phyloP scores from a whole-genome alignment of 2,797 vertebrate genomes.

The Iguana delicatissima region DNA sequence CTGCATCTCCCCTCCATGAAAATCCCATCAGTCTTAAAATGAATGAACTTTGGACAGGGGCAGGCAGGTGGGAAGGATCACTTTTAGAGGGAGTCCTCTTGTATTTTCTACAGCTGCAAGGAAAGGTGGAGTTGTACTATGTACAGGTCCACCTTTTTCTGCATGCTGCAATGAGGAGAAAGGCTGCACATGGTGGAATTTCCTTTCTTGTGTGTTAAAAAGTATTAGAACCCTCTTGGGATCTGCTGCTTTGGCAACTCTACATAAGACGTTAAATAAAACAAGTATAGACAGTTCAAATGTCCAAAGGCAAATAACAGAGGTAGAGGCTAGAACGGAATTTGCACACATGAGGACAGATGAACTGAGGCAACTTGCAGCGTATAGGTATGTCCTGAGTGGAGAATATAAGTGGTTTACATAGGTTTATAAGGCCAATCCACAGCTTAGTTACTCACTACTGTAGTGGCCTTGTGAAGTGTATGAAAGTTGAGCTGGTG shows the following conservation, averaged over 20 bases:
- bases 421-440: neutral
- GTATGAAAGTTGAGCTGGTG: neutral
- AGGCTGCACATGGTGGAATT: neutral
- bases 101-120: neutral
- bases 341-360: too few species aligned
- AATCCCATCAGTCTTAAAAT: neutral
- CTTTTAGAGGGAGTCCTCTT: neutral
- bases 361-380: neutral
- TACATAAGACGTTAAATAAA: neutral
- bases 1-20: neutral
- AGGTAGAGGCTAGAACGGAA: neutral
- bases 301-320: constrained; percentile 2
- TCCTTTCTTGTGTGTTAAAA: neutral
- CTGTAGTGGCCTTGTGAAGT: neutral
- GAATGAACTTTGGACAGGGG: neutral
- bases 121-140: neutral
- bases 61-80: neutral
- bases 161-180: neutral
- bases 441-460: neutral
- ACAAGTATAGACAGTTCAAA: neutral
- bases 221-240: neutral
- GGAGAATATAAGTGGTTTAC: neutral
- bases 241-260: neutral
- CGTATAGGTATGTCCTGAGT: neutral
- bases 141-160: neutral